A percentile compares a stretch with the other conserved stretches of the same genome.
phyloP scores from a whole-genome alignment of 23 tunicate genomes.

The Pegea sp. region DNA sequence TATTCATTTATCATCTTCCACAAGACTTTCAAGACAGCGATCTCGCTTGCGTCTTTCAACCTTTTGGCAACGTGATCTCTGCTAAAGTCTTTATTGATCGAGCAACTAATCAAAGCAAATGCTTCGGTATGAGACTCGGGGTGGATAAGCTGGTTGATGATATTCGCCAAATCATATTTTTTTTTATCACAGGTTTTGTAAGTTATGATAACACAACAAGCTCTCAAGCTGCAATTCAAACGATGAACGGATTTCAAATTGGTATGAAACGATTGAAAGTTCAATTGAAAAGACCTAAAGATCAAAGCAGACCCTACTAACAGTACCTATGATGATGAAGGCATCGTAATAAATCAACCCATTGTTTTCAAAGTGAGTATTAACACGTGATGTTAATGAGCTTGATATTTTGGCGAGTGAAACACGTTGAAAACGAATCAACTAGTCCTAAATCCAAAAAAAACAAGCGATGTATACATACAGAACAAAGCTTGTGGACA shows the following conservation, averaged over 20 bases:
- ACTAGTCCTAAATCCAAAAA: too few species aligned
- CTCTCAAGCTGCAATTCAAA: slow-evolving; percentile 74
- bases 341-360: too few species aligned
- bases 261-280: slow-evolving; percentile 89
- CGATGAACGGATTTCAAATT: slow-evolving; percentile 88
- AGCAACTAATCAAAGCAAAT: slow-evolving; percentile 95
- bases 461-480: too few species aligned
- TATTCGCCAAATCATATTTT: not conserved
- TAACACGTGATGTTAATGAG: too few species aligned
- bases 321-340: too few species aligned
- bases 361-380: too few species aligned
- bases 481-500: too few species aligned
- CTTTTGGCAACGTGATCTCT: slow-evolving; percentile 85
- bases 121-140: too few species aligned
- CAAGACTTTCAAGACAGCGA: slow-evolving; percentile 72
- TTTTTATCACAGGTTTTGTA: slow-evolving; percentile 47
- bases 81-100: slow-evolving; percentile 92
- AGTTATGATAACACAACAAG: slow-evolving; percentile 76
- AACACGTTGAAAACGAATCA: too few species aligned
- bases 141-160: too few species aligned
- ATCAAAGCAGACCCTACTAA: slow-evolving; percentile 82
- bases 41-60: slow-evolving; percentile 49
- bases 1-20: slow-evolving; percentile 88
- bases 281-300: slow-evolving; percentile 87
- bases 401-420: too few species aligned